Conservation (phyloP, 1,140 invertebrate genomes). For the Heliconius congener region DNA sequence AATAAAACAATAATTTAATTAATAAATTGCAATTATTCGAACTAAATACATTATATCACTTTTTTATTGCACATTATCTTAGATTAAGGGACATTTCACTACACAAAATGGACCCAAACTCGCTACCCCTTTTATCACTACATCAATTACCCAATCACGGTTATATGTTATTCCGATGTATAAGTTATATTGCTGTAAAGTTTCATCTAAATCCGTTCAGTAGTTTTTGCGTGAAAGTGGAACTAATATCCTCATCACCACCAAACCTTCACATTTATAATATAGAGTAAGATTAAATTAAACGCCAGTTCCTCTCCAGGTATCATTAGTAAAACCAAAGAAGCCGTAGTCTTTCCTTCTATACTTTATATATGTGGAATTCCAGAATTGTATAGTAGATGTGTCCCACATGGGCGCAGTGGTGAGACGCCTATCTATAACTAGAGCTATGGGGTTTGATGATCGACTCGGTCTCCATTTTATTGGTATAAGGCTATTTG, state of each 20-base stretch:
- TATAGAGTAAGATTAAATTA: neutral
- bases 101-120: neutral
- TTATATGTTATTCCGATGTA: no score
- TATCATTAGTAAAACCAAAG: neutral
- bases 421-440: slow-evolving; percentile 54
- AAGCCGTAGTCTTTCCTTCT: slow-evolving; percentile 57
- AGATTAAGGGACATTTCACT: neutral
- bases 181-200: no score
- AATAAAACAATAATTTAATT: neutral
- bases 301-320: neutral
- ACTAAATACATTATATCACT: neutral
- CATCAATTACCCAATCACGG: neutral
- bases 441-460: slow-evolving; percentile 58
- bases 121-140: neutral
- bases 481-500: slow-evolving; percentile 53
- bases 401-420: slow-evolving; percentile 62
- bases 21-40: neutral
- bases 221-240: no score
- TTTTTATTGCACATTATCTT: slow-evolving; percentile 3
- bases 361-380: slow-evolving; percentile 66
- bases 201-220: no score
- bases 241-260: no score
- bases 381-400: slow-evolving; percentile 57
- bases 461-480: slow-evolving; percentile 57
- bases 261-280: neutral